These are phyloP conservation scores for Neuroterus valhalla DNA, from an alignment of 1,140 invertebrate species.

Conservation along the genomic window DNA sequence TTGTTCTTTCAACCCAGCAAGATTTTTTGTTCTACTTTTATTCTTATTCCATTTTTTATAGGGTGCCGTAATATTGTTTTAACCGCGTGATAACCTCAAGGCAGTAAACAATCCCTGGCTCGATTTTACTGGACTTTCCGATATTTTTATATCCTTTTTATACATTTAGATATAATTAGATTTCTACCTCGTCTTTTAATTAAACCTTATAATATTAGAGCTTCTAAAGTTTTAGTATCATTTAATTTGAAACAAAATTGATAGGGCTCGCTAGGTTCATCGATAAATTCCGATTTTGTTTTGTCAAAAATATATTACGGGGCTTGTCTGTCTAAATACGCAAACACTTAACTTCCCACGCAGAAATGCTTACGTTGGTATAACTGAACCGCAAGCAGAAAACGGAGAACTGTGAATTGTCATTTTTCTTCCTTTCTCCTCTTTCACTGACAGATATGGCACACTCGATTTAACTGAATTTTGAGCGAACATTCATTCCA, in stretches of 20 bases:
- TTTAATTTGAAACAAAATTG: too few relatives aligned
- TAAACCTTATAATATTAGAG: too few relatives aligned
- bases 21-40: background rate
- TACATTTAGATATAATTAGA: background rate
- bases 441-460: conserved; percentile 2
- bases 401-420: conserved; percentile 1
- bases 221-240: too few relatives aligned
- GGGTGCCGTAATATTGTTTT: background rate
- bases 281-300: background rate
- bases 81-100: background rate
- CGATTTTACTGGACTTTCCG: background rate
- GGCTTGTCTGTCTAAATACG: conserved; percentile 6
- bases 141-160: background rate
- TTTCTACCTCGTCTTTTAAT: background rate
- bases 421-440: conserved; percentile 7
- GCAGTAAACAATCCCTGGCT: background rate
- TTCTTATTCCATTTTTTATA: background rate
- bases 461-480: background rate
- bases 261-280: background rate
- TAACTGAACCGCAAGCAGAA: conserved; percentile 14
- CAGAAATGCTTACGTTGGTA: conserved; percentile 15
- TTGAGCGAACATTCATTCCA: background rate
- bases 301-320: background rate
- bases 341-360: conserved; percentile 6
- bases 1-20: background rate